These are phyloP conservation scores for Cataglyphis cursor DNA, from an alignment of 2,888 invertebrate species.

Conservation along the genomic window DNA sequence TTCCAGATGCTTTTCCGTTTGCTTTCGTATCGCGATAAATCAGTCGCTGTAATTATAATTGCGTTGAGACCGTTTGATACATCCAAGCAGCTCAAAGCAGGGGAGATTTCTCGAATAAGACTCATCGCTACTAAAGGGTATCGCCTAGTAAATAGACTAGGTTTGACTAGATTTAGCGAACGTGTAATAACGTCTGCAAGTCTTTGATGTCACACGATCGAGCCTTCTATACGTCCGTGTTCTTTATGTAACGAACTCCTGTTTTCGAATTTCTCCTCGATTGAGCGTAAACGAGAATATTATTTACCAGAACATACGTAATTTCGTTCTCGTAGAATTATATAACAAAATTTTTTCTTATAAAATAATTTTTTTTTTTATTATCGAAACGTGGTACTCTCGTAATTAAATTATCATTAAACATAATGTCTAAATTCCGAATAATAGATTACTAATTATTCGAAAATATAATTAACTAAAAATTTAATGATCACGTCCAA, in stretches of 20 bases:
- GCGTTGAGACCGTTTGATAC: constrained; percentile 26
- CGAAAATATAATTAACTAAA: neutral
- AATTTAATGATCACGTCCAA: constrained; percentile 22
- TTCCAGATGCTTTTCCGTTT: neutral
- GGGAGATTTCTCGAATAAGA: constrained; percentile 8
- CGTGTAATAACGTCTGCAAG: constrained; percentile 46
- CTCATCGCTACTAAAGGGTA: constrained; percentile 42
- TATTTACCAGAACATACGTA: neutral
- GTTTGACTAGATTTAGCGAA: constrained; percentile 33
- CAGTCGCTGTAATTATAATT: constrained; percentile 37
- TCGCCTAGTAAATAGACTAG: constrained; percentile 52
- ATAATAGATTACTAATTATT: constrained; percentile 6
- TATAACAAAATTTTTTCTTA: neutral
- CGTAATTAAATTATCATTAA: neutral
- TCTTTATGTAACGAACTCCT: constrained; percentile 19
- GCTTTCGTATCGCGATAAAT: neutral
- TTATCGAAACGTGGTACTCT: neutral
- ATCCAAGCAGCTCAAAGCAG: neutral
- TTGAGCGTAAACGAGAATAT: neutral
- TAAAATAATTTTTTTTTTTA: neutral
- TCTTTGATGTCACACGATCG: constrained; percentile 43
- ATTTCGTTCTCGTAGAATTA: neutral
- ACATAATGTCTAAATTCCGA: neutral
- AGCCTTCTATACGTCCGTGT: neutral
- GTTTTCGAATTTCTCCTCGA: neutral